A percentile compares a stretch with the other conserved stretches of the same genome.
phyloP scores from a whole-genome alignment of 2,113 vertebrate species.

The Brachyhypopomus gauderio region DNA sequence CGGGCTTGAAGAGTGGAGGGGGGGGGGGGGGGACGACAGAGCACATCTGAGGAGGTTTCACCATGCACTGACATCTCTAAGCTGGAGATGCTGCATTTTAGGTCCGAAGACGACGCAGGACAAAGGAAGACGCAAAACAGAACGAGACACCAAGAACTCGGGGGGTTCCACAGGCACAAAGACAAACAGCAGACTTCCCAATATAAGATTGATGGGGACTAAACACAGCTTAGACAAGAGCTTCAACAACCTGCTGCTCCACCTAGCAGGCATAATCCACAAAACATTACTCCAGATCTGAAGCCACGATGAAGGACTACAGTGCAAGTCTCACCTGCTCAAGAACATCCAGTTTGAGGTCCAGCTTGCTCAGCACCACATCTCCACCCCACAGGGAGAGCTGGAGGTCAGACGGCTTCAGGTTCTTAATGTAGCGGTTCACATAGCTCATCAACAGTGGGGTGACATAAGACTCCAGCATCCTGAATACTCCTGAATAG shows the following conservation, averaged over 20 bases:
- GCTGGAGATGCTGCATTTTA: not conserved
- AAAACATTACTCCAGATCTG: not conserved
- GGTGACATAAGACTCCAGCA: constrained; percentile 98
- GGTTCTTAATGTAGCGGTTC: constrained; percentile 98
- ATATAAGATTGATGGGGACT: too few relatives aligned
- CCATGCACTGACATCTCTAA: not conserved
- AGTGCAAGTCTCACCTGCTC: constrained; percentile 91
- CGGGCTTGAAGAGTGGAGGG: not conserved
- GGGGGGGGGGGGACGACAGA: not conserved
- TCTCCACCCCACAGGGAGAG: constrained; percentile 97
- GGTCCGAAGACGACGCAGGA: not conserved
- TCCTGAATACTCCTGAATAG: constrained; percentile 71
- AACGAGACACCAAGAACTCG: not conserved
- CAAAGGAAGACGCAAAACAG: not conserved
- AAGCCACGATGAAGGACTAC: too few relatives aligned
- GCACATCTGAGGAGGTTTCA: not conserved
- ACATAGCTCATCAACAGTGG: constrained; percentile 99
- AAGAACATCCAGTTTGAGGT: constrained; percentile 93
- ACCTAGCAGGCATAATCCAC: not conserved
- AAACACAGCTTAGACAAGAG: too few relatives aligned
- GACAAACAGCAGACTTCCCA: not conserved
- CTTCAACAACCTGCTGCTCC: too few relatives aligned
- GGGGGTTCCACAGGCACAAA: not conserved
- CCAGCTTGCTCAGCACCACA: constrained; percentile 96
- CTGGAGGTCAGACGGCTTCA: constrained; percentile 96